Conservation (phyloP, 2,888 invertebrate species). For the Furcula furcula region DNA sequence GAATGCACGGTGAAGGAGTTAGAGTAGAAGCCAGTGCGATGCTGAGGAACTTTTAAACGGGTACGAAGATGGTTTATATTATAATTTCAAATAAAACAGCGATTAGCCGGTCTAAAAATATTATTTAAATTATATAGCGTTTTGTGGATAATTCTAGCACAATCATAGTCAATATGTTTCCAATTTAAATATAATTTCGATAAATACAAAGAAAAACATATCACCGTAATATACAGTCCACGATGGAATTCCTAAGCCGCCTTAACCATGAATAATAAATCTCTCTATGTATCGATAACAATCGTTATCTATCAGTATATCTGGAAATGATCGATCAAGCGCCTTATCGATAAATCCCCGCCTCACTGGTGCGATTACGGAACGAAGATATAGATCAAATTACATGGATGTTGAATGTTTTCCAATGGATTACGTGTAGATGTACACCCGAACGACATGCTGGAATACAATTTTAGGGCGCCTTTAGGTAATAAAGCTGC, state of each 20-base stretch:
- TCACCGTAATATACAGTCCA: not conserved
- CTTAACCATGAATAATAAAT: conserved; percentile 49
- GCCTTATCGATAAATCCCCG: conserved; percentile 63
- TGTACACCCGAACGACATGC: conserved; percentile 14
- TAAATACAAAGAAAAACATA: not conserved
- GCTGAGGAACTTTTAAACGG: too few relatives aligned
- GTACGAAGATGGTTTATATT: too few relatives aligned
- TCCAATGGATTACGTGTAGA: conserved; percentile 29
- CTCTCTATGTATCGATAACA: conserved; percentile 52
- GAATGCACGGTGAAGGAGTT: too few relatives aligned
- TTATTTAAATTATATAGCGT: too few relatives aligned
- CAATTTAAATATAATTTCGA: too few relatives aligned
- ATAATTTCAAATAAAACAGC: too few relatives aligned
- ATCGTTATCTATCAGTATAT: conserved; percentile 64
- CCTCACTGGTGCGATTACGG: conserved; percentile 49
- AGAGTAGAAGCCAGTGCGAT: too few relatives aligned
- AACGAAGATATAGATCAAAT: conserved; percentile 56
- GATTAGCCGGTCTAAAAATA: too few relatives aligned
- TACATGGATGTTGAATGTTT: conserved; percentile 55
- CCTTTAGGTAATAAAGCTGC: too few relatives aligned
- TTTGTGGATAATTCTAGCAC: too few relatives aligned
- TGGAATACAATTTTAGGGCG: not conserved
- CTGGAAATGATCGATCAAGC: conserved; percentile 68
- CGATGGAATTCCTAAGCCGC: conserved; percentile 6
- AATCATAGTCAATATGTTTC: too few relatives aligned